These are phyloP conservation scores for Ditylenchus weischeri DNA, from an alignment of 2,888 invertebrate genomes.

Conservation along the genomic window DNA sequence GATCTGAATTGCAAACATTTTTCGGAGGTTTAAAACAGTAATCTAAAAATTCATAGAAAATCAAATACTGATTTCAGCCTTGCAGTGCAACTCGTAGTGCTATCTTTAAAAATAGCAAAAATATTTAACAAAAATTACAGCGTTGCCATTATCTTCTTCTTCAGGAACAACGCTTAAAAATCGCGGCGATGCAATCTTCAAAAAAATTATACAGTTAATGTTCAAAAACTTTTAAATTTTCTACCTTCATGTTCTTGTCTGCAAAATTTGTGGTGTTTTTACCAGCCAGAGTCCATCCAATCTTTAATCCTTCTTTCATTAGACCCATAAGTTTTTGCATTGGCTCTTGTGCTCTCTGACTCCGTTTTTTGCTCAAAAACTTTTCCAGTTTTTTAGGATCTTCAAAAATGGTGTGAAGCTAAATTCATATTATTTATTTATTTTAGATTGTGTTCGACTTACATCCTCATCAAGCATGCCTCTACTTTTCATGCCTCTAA, in stretches of 20 bases:
- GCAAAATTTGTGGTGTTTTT: conserved; percentile 29
- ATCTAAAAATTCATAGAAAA: no score
- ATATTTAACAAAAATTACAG: conserved; percentile 14
- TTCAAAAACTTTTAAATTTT: not conserved
- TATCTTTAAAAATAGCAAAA: no score
- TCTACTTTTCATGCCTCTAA: conserved; percentile 9
- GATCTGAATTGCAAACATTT: conserved; percentile 32
- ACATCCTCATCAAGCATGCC: conserved; percentile 12
- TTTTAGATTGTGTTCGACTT: not conserved
- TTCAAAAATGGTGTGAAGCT: conserved; percentile 6
- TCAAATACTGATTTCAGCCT: no score
- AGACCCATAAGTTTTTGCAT: conserved; percentile 12
- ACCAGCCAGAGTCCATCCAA: conserved; percentile 24
- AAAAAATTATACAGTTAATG: not conserved
- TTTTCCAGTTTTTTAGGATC: conserved; percentile 17
- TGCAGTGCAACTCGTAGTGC: no score
- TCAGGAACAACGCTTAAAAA: conserved; percentile 49
- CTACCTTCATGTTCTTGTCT: conserved; percentile 26
- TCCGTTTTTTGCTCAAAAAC: conserved; percentile 19
- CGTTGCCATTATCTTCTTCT: conserved; percentile 29
- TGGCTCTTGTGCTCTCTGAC: conserved; percentile 13
- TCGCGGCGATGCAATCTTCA: conserved; percentile 45
- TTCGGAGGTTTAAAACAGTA: no score
- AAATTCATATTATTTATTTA: not conserved
- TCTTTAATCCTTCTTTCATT: conserved; percentile 21